Conservation (phyloP, 2,113 vertebrate genomes). For the Gobiocypris rarus region DNA sequence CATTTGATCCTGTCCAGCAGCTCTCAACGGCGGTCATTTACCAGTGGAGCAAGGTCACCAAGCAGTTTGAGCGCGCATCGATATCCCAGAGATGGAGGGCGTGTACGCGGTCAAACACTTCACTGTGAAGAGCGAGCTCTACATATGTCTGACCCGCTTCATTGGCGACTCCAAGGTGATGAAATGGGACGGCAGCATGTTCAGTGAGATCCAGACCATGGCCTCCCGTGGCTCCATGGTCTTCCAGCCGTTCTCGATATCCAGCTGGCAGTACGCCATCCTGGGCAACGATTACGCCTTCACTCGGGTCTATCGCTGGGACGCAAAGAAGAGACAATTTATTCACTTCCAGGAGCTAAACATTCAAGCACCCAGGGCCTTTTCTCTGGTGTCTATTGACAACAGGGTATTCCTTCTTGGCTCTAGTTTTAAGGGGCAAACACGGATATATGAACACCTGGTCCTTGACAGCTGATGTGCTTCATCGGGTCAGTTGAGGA, state of each 20-base stretch:
- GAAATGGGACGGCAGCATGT: conserved; percentile 95
- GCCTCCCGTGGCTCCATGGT: conserved; percentile 98
- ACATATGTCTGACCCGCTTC: conserved; percentile 97
- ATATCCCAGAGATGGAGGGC: conserved; percentile 98
- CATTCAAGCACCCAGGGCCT: conserved; percentile 93
- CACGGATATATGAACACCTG: conserved; percentile 96
- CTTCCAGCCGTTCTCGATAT: conserved; percentile 94
- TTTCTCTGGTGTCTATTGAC: conserved; percentile 91
- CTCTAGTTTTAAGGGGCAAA: conserved; percentile 98
- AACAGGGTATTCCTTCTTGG: conserved; percentile 93
- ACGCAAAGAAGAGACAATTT: conserved; percentile 89
- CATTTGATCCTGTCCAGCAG: conserved; percentile 97
- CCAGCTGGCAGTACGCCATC: conserved; percentile 95
- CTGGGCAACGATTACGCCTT: conserved; percentile 98
- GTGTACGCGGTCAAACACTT: conserved; percentile 97
- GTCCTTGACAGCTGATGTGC: conserved; percentile 89
- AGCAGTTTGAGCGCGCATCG: conserved; percentile 90
- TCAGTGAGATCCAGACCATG: conserved; percentile 95
- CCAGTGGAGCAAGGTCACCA: conserved; percentile 92
- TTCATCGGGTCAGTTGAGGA: neutral
- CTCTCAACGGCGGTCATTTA: conserved; percentile 95
- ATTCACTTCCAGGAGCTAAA: conserved; percentile 96
- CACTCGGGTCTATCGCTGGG: conserved; percentile 97
- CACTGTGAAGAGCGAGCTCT: conserved; percentile 88
- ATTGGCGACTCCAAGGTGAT: conserved; percentile 99